phyloP scores from a whole-genome alignment of 1,140 invertebrate genomes.

The Bactericera cockerelli region DNA sequence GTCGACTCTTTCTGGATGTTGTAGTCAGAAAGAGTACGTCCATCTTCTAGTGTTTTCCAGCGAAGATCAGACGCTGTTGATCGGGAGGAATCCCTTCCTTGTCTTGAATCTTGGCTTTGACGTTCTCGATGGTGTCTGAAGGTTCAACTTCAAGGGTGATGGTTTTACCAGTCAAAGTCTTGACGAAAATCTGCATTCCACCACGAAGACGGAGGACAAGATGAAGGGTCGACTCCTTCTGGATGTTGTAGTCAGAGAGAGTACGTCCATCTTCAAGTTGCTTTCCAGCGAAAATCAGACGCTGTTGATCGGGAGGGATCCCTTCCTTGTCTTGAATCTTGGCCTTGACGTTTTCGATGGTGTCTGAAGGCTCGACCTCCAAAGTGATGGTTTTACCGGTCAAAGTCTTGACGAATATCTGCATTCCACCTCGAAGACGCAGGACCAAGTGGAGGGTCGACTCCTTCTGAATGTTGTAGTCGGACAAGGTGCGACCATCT shows the following conservation, averaged over 20 bases:
- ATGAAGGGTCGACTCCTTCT: conserved; percentile 49
- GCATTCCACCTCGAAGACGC: conserved; percentile 51
- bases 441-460: conserved; percentile 62
- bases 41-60: conserved; percentile 20
- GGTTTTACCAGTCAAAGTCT: conserved; percentile 72
- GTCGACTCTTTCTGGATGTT: conserved; percentile 53
- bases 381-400: conserved; percentile 59
- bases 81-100: conserved; percentile 37
- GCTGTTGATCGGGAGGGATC: conserved; percentile 54
- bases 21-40: conserved; percentile 49
- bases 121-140: conserved; percentile 59
- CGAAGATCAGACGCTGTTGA: conserved; percentile 20
- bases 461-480: conserved; percentile 70
- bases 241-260: conserved; percentile 55
- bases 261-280: conserved; percentile 69
- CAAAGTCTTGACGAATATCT: conserved; percentile 52
- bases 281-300: conserved; percentile 60
- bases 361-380: conserved; percentile 57
- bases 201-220: conserved; percentile 47
- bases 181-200: conserved; percentile 71
- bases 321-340: conserved; percentile 60
- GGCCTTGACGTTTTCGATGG: conserved; percentile 62
- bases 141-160: conserved; percentile 67
- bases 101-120: conserved; percentile 62
- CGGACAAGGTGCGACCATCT: conserved; percentile 33